Evolutionary conservation across 1,140 invertebrate species (phyloP).

Genomic region (Mizuhopecten yessoensis): DNA sequence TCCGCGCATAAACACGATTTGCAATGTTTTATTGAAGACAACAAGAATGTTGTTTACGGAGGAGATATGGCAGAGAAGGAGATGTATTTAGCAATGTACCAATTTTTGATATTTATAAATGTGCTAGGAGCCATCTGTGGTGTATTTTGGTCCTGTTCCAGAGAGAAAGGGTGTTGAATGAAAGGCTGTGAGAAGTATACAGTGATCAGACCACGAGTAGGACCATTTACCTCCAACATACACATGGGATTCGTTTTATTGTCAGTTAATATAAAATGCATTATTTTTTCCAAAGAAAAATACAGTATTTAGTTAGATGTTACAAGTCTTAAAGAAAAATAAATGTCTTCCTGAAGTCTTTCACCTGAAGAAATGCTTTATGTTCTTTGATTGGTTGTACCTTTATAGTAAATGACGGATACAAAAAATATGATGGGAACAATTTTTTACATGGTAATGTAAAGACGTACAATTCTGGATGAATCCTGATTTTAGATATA

Average conservation of each 20-base stretch:
- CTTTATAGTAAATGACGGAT: neutral
- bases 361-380: neutral
- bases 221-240: neutral
- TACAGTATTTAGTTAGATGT: no score
- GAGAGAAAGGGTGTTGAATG: neutral
- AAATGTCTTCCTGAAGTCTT: neutral
- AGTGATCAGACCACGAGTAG: neutral
- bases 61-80: neutral
- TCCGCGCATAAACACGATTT: neutral
- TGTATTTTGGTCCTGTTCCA: neutral
- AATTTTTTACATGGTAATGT: neutral
- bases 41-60: neutral
- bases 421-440: neutral
- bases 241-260: neutral
- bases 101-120: conserved; percentile 40
- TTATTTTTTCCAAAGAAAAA: no score
- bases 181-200: neutral
- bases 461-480: neutral
- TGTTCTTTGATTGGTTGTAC: neutral
- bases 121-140: conserved; percentile 29
- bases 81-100: conserved; percentile 10
- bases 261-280: neutral
- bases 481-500: neutral
- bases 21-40: neutral
- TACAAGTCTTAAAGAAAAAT: neutral